Evolutionary conservation across 2,888 invertebrate species (phyloP).

Genomic region (Protophormia terraenovae): DNA sequence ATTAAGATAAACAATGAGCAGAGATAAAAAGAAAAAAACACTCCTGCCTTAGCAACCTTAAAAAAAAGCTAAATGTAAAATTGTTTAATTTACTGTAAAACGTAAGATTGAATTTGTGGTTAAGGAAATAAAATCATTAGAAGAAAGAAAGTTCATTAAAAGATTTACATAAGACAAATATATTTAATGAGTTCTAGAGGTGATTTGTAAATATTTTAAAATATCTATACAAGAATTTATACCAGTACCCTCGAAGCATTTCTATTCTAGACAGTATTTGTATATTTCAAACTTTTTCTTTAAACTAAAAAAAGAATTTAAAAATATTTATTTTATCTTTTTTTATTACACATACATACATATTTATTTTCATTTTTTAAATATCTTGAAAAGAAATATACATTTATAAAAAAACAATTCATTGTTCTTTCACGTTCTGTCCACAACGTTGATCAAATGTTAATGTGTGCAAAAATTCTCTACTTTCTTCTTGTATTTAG

Average conservation of each 20-base stretch:
- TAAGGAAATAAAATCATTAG: neutral
- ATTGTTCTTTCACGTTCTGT: conserved; percentile 27
- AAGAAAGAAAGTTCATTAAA: neutral
- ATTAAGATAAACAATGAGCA: conserved; percentile 10
- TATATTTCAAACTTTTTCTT: neutral
- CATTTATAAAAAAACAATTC: neutral
- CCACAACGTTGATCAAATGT: conserved; percentile 46
- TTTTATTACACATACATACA: no score
- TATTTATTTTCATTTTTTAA: neutral
- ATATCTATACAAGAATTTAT: no score
- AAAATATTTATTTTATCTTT: neutral
- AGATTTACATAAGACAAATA: neutral
- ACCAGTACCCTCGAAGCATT: no score
- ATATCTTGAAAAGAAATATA: neutral
- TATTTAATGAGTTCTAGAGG: conserved; percentile 14
- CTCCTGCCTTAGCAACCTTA: neutral
- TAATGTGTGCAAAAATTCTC: conserved; percentile 38
- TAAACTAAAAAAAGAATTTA: neutral
- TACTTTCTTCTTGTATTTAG: neutral
- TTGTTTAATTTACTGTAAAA: conserved; percentile 58
- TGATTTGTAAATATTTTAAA: no score
- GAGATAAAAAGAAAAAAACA: neutral
- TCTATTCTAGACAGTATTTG: neutral
- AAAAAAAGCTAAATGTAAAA: conserved; percentile 7
- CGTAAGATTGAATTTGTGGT: conserved; percentile 32